phyloP scores from a whole-genome alignment of 1,140 invertebrate species.

The Druon quercuslanigerum region DNA sequence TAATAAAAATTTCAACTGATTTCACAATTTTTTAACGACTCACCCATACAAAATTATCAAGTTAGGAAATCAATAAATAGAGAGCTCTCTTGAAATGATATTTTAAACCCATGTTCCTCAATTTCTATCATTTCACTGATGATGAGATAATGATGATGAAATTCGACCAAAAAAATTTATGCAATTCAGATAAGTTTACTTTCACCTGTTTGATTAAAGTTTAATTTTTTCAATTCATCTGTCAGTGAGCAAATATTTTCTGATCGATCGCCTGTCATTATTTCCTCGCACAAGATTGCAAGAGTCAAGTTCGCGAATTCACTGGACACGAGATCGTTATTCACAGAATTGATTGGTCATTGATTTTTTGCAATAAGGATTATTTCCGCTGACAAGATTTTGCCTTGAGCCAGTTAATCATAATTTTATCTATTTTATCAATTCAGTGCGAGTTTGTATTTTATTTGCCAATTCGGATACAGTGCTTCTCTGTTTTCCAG shows the following conservation, averaged over 20 bases:
- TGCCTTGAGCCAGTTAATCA: constrained; percentile 15
- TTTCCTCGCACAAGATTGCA: constrained; percentile 3
- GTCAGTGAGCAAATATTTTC: constrained; percentile 23
- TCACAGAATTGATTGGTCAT: not conserved
- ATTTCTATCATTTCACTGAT: not conserved
- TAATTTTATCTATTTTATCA: not conserved
- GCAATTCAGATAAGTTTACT: constrained; percentile 11
- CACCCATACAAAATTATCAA: too few species aligned
- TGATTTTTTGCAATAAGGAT: not conserved
- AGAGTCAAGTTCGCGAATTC: not conserved
- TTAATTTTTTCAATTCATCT: constrained; percentile 18
- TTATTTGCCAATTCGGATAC: too few species aligned
- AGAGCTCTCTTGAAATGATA: too few species aligned
- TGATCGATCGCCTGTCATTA: constrained; percentile 28
- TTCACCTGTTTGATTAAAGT: constrained; percentile 25
- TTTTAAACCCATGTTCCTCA: not conserved
- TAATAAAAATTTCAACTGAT: too few species aligned
- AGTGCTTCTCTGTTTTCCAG: too few species aligned
- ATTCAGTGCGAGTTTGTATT: too few species aligned
- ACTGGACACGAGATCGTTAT: constrained; percentile 4
- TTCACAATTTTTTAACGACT: too few species aligned
- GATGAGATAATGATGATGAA: constrained; percentile 16
- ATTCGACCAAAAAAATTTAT: not conserved
- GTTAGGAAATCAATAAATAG: too few species aligned
- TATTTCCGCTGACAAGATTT: not conserved